phyloP scores from a whole-genome alignment of 2,113 vertebrate genomes.

The Phrynosoma blainvillii region DNA sequence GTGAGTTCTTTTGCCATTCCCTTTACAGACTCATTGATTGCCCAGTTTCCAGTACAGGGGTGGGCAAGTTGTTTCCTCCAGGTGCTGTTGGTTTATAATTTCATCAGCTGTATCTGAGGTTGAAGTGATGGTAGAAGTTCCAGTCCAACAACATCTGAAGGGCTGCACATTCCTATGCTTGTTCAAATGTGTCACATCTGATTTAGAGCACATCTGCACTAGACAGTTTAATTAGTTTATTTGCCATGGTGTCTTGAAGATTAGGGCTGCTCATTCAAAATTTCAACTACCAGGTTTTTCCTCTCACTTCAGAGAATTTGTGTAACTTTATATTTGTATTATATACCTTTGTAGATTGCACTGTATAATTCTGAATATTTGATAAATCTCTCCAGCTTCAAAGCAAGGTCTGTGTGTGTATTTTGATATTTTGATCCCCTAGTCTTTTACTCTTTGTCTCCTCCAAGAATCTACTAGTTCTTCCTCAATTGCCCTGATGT shows the following conservation, averaged over 20 bases:
- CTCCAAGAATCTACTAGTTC: background rate
- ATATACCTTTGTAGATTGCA: background rate
- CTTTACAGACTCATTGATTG: background rate
- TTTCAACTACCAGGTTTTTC: background rate
- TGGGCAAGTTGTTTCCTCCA: background rate
- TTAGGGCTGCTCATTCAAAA: background rate
- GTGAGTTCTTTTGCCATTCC: constrained; percentile 70
- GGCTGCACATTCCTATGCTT: background rate
- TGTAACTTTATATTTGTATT: background rate
- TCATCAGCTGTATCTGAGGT: background rate
- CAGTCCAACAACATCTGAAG: background rate
- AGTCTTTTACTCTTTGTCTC: background rate
- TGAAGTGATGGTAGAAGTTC: background rate
- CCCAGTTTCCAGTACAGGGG: background rate
- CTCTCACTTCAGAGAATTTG: background rate
- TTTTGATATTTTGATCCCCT: too few species aligned
- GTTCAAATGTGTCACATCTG: background rate
- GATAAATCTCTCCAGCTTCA: background rate
- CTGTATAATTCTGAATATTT: background rate
- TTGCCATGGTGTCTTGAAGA: background rate
- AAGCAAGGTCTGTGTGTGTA: too few species aligned
- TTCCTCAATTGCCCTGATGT: background rate
- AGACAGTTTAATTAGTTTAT: background rate
- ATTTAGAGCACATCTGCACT: background rate
- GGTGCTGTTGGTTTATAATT: background rate